Evolutionary conservation across 2,113 vertebrate genomes (phyloP).

Genomic region (Thomomys bottae): DNA sequence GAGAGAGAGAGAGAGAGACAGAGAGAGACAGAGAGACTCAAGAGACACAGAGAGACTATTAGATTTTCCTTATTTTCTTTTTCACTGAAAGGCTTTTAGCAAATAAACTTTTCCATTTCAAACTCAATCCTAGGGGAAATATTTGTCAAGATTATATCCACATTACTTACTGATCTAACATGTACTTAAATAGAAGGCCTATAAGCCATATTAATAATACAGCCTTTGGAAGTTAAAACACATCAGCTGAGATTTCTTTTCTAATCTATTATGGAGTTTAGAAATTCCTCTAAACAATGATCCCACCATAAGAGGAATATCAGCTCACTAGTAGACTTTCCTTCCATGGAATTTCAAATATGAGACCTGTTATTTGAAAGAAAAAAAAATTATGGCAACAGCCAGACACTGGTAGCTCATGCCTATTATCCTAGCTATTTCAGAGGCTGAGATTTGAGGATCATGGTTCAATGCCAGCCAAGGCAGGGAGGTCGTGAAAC

Average conservation of each 20-base stretch:
- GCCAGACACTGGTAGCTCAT: fast-evolving
- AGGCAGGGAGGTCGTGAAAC: too few relatives aligned
- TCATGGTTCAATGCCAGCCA: too few relatives aligned
- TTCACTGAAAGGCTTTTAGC: slow-evolving; percentile 73
- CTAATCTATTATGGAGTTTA: slow-evolving; percentile 75
- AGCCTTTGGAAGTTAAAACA: slow-evolving; percentile 72
- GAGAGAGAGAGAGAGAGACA: too few relatives aligned
- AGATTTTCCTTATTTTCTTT: slow-evolving; percentile 69
- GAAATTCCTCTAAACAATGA: slow-evolving; percentile 64
- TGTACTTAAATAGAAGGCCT: slow-evolving; percentile 72
- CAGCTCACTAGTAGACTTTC: slow-evolving; percentile 71
- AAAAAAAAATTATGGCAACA: too few relatives aligned
- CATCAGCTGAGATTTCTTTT: slow-evolving; percentile 71
- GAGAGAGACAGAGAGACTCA: too few relatives aligned
- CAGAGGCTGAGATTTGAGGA: too few relatives aligned
- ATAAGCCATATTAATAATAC: slow-evolving; percentile 78
- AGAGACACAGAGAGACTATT: not conserved
- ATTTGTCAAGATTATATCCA: slow-evolving; percentile 86
- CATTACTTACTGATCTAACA: slow-evolving; percentile 82
- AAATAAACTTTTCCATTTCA: slow-evolving; percentile 78
- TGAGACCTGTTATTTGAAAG: slow-evolving; percentile 66
- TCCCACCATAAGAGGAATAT: too few relatives aligned
- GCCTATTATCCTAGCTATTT: too few relatives aligned
- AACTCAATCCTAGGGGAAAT: slow-evolving; percentile 81
- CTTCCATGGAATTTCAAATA: slow-evolving; percentile 75